Base-by-base conservation (phyloP, 2,888 invertebrate species). In the Agrypnus murinus region DNA sequence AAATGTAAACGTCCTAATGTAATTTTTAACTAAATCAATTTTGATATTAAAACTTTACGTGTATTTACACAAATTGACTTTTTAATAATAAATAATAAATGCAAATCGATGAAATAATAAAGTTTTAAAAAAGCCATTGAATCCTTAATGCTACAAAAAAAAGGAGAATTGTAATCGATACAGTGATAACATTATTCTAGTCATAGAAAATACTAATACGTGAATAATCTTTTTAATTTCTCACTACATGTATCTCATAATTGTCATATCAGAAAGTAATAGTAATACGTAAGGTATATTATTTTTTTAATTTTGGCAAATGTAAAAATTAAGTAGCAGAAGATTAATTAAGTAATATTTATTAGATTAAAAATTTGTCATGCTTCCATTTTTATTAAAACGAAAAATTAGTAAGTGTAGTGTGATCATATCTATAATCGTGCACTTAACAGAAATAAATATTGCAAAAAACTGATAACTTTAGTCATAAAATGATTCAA, bases 161-260 rank as follows among this genome's bases (percentile, higher is more conserved):
- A 2, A 40, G 10, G 7, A 2, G 7, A 4, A 40, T 36, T 36
- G 9, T 36, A 6, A n/a, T 40, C 2, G 7, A 40, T 25, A 25
- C 45, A 48, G 70, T 70, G 70, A 70, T 70, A 70, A 60, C 40
- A 70, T 69, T 69, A 64, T 65, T 69, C 70, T 70, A 70, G 70
- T 70, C 70, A 65, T 62, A 68, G n/a, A 48, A 31, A 36, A 38
- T 46, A 53, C 9, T 34, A 53, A 40, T 40, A 40, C 7, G 25
- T 25, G 25, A 25, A 25, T 40, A 40, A 10, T 40, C 34, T 53
- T 50, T 34, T 32, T 53, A 53, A 53, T 32, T 9, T 63, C 25
- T 36, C 45, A 6, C 32, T 43, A 53, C 31, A 31, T 34, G 36
- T 67, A 53, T 60, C 60, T 19, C 45, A 12, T 14, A n/a, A n/a